A percentile compares a stretch with the other conserved stretches of the same genome.
Conservation (phyloP, 2,113 vertebrate species). For the Nansenia antarctica region DNA sequence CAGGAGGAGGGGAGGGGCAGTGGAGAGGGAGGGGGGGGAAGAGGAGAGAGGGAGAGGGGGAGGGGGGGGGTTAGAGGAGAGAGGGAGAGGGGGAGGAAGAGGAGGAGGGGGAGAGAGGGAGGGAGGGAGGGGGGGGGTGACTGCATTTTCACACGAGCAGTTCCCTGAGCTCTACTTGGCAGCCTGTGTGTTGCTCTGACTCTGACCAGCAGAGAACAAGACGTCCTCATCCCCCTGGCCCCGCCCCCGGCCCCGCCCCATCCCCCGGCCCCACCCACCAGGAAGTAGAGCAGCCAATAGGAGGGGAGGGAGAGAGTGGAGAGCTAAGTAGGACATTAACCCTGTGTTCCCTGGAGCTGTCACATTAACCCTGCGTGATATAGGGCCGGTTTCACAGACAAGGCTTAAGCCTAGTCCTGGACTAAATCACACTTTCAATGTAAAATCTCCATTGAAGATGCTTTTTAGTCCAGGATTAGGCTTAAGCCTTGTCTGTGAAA, state of each 20-base stretch:
- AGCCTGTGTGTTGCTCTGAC: constrained; percentile 26
- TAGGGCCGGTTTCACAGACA: too few species aligned
- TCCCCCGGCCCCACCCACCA: constrained; percentile 4
- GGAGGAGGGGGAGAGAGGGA: not conserved
- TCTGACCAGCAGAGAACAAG: constrained; percentile 15
- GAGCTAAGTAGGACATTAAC: constrained; percentile 59
- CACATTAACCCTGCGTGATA: constrained; percentile 57
- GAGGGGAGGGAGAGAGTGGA: not conserved
- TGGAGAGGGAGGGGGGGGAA: too few species aligned
- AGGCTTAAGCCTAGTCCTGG: too few species aligned
- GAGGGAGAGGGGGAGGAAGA: too few species aligned
- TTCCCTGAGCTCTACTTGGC: not conserved
- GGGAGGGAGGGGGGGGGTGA: not conserved
- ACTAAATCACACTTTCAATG: too few species aligned
- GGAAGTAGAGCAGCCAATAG: constrained; percentile 16
- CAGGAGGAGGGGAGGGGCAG: not conserved
- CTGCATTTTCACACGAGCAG: constrained; percentile 19
- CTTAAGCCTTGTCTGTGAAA: too few species aligned
- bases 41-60: too few species aligned
- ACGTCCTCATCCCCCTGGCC: constrained; percentile 5
- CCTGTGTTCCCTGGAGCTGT: constrained; percentile 51
- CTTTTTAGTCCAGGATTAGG: too few species aligned
- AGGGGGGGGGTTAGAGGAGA: constrained; percentile 5
- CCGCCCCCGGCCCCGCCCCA: not conserved
- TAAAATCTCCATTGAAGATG: too few species aligned